A percentile compares a stretch with the other conserved stretches of the same genome.
phyloP scores from a whole-genome alignment of 2,797 vertebrate species.

The Macropus fuliginosus region DNA sequence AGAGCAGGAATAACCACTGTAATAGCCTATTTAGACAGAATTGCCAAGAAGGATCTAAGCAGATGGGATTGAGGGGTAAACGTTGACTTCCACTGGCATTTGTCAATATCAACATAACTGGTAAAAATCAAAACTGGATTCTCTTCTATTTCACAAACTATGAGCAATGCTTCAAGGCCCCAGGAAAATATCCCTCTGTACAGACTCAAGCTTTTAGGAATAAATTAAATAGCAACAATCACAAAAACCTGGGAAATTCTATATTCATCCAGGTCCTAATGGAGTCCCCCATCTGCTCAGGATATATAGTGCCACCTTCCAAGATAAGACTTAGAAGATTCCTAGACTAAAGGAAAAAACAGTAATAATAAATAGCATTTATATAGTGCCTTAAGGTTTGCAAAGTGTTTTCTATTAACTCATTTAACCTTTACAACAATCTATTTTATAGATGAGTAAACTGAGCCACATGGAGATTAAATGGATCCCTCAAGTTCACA shows the following conservation, averaged over 20 bases:
- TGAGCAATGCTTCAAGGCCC: not conserved
- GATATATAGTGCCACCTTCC: not conserved
- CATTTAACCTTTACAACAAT: not conserved
- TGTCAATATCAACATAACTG: conserved; percentile 1
- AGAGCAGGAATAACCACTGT: not conserved
- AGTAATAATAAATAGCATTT: not conserved
- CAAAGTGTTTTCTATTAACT: not conserved
- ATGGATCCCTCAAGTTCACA: not conserved
- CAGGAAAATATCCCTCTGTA: not conserved
- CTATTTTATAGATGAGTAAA: not conserved
- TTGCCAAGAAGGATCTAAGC: not conserved
- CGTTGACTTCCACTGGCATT: not conserved
- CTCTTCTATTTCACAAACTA: conserved; percentile 30
- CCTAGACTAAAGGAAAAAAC: not conserved
- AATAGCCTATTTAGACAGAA: not conserved
- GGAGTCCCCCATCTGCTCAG: not conserved
- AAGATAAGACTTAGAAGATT: not conserved
- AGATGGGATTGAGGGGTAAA: not conserved
- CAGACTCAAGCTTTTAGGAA: not conserved
- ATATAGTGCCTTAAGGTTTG: not conserved
- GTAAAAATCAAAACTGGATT: not conserved
- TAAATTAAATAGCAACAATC: not conserved
- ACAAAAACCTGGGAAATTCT: not conserved
- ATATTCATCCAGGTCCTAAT: not conserved
- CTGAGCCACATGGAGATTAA: not conserved